Conservation (phyloP, 2,888 invertebrate genomes). For the Oscheius onirici region DNA sequence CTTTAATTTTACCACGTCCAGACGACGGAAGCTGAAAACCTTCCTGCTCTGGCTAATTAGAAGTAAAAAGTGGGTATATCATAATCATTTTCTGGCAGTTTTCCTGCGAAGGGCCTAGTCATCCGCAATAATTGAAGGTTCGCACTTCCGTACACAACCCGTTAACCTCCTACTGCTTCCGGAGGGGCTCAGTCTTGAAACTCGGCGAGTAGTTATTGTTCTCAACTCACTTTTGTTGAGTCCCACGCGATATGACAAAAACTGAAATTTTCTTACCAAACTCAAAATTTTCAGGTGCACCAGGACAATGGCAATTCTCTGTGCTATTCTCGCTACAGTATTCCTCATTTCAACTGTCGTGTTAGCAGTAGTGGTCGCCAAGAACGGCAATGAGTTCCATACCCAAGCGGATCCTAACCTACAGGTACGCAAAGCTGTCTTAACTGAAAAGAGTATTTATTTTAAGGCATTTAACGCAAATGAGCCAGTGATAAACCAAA, state of each 20-base stretch:
- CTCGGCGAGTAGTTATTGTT: neutral
- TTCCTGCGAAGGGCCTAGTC: neutral
- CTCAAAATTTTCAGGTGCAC: slow-evolving; percentile 42
- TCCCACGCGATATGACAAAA: neutral
- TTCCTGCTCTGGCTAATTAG: slow-evolving; percentile 3
- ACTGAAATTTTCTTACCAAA: neutral
- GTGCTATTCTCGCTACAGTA: slow-evolving; percentile 60
- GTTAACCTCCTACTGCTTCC: neutral
- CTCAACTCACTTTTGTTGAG: too few relatives aligned
- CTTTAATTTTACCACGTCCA: neutral
- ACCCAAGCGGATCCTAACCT: slow-evolving; percentile 20
- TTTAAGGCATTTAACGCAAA: neutral
- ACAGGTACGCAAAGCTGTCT: slow-evolving; percentile 53
- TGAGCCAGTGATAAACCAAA: neutral
- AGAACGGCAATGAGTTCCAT: slow-evolving; percentile 20
- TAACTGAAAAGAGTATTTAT: neutral
- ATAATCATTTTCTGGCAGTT: neutral
- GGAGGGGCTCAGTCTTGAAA: neutral
- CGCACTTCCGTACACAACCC: slow-evolving; percentile 23
- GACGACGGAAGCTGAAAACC: slow-evolving; percentile 1
- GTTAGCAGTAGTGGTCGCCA: slow-evolving; percentile 61
- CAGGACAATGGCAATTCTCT: slow-evolving; percentile 62
- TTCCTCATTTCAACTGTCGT: slow-evolving; percentile 67
- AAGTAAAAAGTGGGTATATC: slow-evolving; percentile 15
- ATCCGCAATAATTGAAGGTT: slow-evolving; percentile 8